Conservation (phyloP, 2,797 vertebrate genomes). For the Perodicticus potto region DNA sequence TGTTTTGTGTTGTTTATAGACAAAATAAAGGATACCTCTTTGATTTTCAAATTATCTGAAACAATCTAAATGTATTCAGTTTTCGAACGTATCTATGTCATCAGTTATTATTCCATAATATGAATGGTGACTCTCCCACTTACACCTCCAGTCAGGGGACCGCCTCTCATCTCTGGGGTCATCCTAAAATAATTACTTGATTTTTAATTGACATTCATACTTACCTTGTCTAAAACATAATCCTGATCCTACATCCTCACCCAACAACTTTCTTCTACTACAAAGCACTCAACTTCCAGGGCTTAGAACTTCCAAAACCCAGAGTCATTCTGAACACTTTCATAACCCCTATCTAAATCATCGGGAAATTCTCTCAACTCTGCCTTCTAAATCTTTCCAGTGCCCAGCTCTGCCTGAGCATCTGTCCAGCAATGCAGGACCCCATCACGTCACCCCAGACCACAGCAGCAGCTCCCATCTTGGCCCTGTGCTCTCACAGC, state of each 20-base stretch:
- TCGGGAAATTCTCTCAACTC: not conserved
- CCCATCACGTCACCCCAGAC: not conserved
- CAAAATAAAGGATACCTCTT: not conserved
- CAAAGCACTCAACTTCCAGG: not conserved
- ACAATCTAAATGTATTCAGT: not conserved
- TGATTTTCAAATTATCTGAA: not conserved
- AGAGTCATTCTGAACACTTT: not conserved
- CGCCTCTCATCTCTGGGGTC: not conserved
- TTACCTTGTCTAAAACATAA: not conserved
- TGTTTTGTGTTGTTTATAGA: not conserved
- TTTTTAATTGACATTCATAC: constrained; percentile 10
- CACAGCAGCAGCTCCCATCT: not conserved
- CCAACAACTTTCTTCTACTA: not conserved
- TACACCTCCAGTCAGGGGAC: not conserved
- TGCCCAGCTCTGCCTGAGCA: not conserved
- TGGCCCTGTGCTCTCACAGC: not conserved
- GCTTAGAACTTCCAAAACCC: not conserved
- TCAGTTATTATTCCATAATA: constrained; percentile 20
- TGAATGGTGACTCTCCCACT: not conserved
- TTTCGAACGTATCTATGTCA: not conserved
- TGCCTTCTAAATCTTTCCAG: not conserved
- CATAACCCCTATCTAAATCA: not conserved
- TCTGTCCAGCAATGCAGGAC: not conserved
- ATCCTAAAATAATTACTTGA: constrained; percentile 3
- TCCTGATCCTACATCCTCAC: not conserved